phyloP scores from a whole-genome alignment of 53 echinoderm and acorn worm species.

The Paracentrotus lividus region DNA sequence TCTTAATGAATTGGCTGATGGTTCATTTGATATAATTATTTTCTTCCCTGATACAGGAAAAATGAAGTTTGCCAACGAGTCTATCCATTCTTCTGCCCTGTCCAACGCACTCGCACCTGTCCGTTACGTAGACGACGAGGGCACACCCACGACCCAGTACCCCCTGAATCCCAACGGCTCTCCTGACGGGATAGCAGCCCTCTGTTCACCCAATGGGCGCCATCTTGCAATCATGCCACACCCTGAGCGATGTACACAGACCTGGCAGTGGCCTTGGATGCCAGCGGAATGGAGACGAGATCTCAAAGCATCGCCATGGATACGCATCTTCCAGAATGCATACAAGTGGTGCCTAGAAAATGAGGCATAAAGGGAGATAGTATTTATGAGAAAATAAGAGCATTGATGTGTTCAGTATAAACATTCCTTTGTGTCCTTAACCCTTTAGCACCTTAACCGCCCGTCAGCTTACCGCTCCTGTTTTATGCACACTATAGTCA shows the following conservation, averaged over 20 bases:
- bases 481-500: too few species aligned
- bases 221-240: conserved; percentile 99
- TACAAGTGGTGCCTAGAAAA: conserved; percentile 93
- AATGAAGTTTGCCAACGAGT: conserved; percentile 89
- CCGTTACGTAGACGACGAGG: conserved; percentile 89
- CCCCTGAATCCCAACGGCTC: conserved; percentile 98
- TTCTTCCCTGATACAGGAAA: conserved; percentile 72
- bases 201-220: conserved; percentile 93
- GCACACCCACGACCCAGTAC: conserved; percentile 88
- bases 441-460: too few species aligned
- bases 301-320: conserved; percentile 91
- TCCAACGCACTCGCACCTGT: conserved; percentile 77
- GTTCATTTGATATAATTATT: background rate
- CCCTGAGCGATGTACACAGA: conserved; percentile 91
- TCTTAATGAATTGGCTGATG: background rate
- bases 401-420: background rate
- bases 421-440: background rate
- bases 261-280: conserved; percentile 99
- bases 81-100: conserved; percentile 69
- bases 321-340: conserved; percentile 97
- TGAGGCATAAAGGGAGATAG: conserved; percentile 14
- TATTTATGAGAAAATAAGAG: background rate
- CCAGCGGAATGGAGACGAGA: conserved; percentile 83
- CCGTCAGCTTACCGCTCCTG: too few species aligned
- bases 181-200: conserved; percentile 89